These are phyloP conservation scores for Choreutis nemorana DNA, from an alignment of 2,888 invertebrate genomes.

Conservation along the genomic window DNA sequence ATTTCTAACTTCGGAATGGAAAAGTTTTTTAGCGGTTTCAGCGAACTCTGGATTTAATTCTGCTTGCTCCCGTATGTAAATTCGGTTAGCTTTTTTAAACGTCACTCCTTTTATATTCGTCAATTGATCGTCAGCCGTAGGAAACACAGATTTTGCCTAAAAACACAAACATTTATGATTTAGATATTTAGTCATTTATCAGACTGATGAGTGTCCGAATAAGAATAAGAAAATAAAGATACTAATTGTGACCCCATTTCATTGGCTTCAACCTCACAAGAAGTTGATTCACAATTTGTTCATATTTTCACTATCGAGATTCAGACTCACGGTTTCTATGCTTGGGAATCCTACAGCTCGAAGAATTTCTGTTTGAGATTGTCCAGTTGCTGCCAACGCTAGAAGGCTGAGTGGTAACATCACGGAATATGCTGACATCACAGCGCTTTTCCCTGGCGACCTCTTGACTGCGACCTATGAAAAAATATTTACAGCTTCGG, in stretches of 20 bases:
- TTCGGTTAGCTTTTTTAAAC: conserved; percentile 71
- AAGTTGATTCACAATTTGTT: no score
- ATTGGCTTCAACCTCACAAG: no score
- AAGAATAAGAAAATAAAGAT: no score
- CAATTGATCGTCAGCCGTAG: conserved; percentile 19
- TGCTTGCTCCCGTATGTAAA: conserved; percentile 65
- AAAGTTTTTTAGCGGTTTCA: conserved; percentile 58
- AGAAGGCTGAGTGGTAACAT: conserved; percentile 42
- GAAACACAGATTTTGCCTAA: conserved; percentile 37
- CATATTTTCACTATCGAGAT: no score
- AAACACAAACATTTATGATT: no score
- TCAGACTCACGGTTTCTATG: no score
- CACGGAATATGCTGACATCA: conserved; percentile 54
- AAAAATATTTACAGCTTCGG: conserved; percentile 2
- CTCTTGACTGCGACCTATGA: conserved; percentile 33
- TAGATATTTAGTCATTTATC: no score
- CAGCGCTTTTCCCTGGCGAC: conserved; percentile 29
- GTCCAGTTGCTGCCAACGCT: conserved; percentile 33
- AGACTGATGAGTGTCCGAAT: no score
- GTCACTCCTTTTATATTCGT: conserved; percentile 50
- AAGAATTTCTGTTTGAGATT: conserved; percentile 39
- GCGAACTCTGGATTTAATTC: conserved; percentile 63
- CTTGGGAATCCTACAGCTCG: conserved; percentile 30
- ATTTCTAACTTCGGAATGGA: conserved; percentile 67
- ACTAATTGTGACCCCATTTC: no score